phyloP scores from a whole-genome alignment of 2,888 invertebrate species.

The Patella ulyssiponensis region DNA sequence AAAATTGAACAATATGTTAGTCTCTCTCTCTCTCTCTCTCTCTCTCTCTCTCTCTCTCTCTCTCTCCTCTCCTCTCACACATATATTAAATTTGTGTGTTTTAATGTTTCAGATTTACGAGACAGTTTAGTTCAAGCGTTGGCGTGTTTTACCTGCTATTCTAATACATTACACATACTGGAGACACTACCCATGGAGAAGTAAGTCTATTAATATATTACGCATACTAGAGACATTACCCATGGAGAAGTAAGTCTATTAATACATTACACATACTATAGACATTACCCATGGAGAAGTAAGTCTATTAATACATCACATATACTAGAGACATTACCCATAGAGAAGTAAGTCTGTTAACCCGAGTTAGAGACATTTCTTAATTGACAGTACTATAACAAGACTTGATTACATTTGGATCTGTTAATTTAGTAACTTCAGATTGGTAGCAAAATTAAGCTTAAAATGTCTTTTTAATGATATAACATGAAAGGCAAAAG shows the following conservation, averaged over 20 bases:
- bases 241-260: constrained; percentile 75
- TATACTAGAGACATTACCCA: too few relatives aligned
- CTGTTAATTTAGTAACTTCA: too few relatives aligned
- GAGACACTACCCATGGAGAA: constrained; percentile 80
- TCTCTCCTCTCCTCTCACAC: background rate
- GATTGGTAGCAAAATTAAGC: too few relatives aligned
- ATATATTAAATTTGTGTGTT: background rate
- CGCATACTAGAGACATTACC: constrained; percentile 81
- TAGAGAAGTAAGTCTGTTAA: constrained; percentile 75
- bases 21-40: too few relatives aligned
- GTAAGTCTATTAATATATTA: constrained; percentile 73
- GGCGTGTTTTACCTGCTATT: constrained; percentile 84
- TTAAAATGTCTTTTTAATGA: too few relatives aligned
- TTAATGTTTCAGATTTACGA: constrained; percentile 76
- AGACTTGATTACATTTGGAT: too few relatives aligned
- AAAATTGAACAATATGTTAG: too few relatives aligned
- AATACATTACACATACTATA: constrained; percentile 82
- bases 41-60: background rate
- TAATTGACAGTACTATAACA: too few relatives aligned
- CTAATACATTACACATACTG: constrained; percentile 80
- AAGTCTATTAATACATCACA: constrained; percentile 68
- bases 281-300: constrained; percentile 78
- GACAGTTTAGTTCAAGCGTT: constrained; percentile 84
- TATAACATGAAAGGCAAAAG: too few relatives aligned
- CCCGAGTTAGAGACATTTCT: too few relatives aligned